A percentile compares a stretch with the other conserved stretches of the same genome.
Evolutionary conservation across 2,797 vertebrate species (phyloP).

Genomic region (Mus minutoides): DNA sequence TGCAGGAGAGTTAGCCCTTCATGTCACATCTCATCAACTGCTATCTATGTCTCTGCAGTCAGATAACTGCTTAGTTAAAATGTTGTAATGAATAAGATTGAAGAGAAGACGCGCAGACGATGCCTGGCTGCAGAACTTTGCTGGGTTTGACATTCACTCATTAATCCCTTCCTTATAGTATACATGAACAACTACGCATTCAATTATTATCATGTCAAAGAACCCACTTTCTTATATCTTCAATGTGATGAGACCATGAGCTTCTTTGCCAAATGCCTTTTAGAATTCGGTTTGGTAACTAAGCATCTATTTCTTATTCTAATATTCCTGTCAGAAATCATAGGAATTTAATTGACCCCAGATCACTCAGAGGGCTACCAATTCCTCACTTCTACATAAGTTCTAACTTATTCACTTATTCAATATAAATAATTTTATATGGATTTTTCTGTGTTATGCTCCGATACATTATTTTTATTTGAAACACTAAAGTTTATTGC

Average conservation of each 20-base stretch:
- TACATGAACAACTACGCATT: conserved; percentile 45
- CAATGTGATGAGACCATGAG: background rate
- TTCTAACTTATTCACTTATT: background rate
- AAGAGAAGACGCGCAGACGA: background rate
- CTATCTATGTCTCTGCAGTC: background rate
- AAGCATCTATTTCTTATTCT: background rate
- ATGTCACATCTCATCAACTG: background rate
- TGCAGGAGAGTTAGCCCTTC: background rate
- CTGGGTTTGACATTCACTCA: conserved; percentile 26
- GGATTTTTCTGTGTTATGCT: background rate
- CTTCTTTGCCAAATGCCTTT: background rate
- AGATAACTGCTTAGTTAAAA: conserved; percentile 35
- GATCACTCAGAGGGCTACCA: background rate
- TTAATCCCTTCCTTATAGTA: conserved; percentile 35
- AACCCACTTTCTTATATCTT: background rate
- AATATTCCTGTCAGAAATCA: conserved; percentile 11
- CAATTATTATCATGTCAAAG: conserved; percentile 38
- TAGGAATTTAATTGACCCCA: background rate
- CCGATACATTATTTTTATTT: background rate
- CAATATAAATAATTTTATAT: background rate
- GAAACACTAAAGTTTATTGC: background rate
- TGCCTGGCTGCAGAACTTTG: background rate
- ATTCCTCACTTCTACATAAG: background rate
- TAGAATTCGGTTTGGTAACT: conserved; percentile 2
- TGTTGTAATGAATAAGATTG: background rate